phyloP scores from a whole-genome alignment of 2,113 vertebrate genomes.

The Myiagra hebetior region DNA sequence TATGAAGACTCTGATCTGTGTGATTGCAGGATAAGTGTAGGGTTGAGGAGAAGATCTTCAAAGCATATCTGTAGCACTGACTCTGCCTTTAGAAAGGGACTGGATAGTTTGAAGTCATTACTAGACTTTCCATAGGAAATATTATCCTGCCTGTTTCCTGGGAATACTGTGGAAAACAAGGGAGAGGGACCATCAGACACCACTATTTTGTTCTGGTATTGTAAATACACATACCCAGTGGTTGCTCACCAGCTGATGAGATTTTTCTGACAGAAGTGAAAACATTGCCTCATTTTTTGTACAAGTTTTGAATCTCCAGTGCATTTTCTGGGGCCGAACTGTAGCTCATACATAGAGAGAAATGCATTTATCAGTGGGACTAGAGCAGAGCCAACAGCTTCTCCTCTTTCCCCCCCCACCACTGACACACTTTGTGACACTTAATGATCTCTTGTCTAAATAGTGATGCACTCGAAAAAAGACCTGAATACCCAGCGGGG shows the following conservation, averaged over 20 bases:
- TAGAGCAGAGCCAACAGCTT: not conserved
- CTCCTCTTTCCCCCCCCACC: not conserved
- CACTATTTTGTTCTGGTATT: not conserved
- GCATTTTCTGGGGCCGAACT: not conserved
- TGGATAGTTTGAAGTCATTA: not conserved
- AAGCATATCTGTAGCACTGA: not conserved
- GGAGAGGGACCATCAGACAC: not conserved
- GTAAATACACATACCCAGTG: not conserved
- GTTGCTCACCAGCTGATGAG: not conserved
- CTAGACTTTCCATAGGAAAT: not conserved
- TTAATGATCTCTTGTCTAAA: not conserved
- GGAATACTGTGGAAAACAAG: not conserved
- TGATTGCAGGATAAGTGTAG: not conserved
- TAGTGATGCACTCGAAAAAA: rapidly evolving
- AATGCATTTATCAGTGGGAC: not conserved
- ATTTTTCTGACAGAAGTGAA: not conserved
- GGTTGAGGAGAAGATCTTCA: not conserved
- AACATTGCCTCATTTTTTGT: not conserved
- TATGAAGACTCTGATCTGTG: not conserved
- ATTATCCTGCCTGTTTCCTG: not conserved
- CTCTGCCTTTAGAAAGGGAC: not conserved
- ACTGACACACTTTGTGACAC: not conserved
- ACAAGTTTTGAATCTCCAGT: not conserved
- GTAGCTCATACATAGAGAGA: not conserved
- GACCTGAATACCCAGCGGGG: not conserved